Percentiles rank a stretch among this genome's conserved stretches.
These are phyloP conservation scores for Timema cristinae DNA, from an alignment of 2,888 invertebrate genomes.

Conservation along the genomic window DNA sequence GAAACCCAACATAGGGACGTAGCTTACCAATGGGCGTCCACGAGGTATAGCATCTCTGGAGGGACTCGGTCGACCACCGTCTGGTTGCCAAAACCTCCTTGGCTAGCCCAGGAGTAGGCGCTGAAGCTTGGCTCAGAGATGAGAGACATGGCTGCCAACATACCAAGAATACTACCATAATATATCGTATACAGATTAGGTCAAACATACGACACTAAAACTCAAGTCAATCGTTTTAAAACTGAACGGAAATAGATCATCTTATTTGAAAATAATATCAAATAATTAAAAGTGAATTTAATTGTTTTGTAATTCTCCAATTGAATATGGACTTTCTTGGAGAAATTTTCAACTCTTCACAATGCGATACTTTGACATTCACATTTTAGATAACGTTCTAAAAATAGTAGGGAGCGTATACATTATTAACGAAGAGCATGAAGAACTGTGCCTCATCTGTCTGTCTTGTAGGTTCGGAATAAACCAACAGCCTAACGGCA, in stretches of 20 bases:
- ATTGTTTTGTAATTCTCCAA: not conserved
- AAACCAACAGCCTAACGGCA: too few relatives aligned
- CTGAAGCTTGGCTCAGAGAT: conserved; percentile 49
- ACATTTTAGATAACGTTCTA: too few relatives aligned
- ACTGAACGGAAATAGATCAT: not conserved
- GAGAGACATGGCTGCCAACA: conserved; percentile 42
- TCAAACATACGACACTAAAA: not conserved
- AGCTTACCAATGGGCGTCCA: conserved; percentile 57
- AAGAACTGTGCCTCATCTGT: too few relatives aligned
- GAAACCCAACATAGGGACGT: too few relatives aligned
- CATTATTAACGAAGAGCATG: too few relatives aligned
- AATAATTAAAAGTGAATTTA: not conserved
- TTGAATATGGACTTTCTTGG: too few relatives aligned
- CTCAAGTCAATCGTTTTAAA: not conserved
- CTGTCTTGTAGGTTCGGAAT: too few relatives aligned
- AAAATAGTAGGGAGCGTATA: too few relatives aligned
- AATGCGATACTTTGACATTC: too few relatives aligned
- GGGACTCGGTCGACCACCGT: conserved; percentile 80
- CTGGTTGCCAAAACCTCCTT: conserved; percentile 55
- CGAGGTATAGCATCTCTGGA: conserved; percentile 68
- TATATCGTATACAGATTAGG: not conserved
- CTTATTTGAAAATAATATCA: not conserved
- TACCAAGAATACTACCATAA: not conserved
- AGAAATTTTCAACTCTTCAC: too few relatives aligned
- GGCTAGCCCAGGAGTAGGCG: conserved; percentile 36